Conservation (phyloP, 2,797 vertebrate species). For the Australoheros facetus region DNA sequence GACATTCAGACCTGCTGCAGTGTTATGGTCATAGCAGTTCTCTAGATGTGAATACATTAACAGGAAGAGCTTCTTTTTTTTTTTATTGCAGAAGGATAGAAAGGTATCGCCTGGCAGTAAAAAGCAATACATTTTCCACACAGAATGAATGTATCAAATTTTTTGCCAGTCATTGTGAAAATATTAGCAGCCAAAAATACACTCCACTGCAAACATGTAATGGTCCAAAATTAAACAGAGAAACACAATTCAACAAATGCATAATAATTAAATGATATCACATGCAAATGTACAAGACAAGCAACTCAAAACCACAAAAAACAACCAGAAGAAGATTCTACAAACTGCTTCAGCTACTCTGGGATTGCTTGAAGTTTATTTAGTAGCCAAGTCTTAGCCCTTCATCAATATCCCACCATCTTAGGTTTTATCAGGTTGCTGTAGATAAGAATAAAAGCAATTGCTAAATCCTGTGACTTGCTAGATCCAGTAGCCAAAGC, state of each 20-base stretch:
- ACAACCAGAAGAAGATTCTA: constrained; percentile 39
- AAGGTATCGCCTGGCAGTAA: constrained; percentile 27
- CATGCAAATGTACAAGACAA: constrained; percentile 51
- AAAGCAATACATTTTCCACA: constrained; percentile 12
- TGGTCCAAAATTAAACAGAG: constrained; percentile 29
- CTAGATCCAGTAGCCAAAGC: constrained; percentile 31
- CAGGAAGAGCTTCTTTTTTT: constrained; percentile 22
- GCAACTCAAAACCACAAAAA: constrained; percentile 30
- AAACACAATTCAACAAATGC: constrained; percentile 37
- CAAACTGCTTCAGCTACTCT: constrained; percentile 23
- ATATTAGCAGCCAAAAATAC: constrained; percentile 21
- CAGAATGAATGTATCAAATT: constrained; percentile 1
- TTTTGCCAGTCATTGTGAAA: constrained; percentile 14
- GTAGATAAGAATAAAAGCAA: constrained; percentile 46
- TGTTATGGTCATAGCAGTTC: constrained; percentile 20
- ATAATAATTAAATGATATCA: constrained; percentile 44
- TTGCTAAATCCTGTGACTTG: constrained; percentile 42
- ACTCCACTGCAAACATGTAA: constrained; percentile 52
- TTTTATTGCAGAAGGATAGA: constrained; percentile 54
- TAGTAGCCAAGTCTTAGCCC: constrained; percentile 55
- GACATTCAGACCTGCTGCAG: constrained; percentile 39
- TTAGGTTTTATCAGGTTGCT: constrained; percentile 30
- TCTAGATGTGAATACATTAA: not conserved
- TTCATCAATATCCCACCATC: constrained; percentile 40
- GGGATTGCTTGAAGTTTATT: constrained; percentile 23